Percentiles rank a stretch among this genome's conserved stretches.
phyloP scores from a whole-genome alignment of 1,140 invertebrate genomes.

The Piezodorus guildinii region DNA sequence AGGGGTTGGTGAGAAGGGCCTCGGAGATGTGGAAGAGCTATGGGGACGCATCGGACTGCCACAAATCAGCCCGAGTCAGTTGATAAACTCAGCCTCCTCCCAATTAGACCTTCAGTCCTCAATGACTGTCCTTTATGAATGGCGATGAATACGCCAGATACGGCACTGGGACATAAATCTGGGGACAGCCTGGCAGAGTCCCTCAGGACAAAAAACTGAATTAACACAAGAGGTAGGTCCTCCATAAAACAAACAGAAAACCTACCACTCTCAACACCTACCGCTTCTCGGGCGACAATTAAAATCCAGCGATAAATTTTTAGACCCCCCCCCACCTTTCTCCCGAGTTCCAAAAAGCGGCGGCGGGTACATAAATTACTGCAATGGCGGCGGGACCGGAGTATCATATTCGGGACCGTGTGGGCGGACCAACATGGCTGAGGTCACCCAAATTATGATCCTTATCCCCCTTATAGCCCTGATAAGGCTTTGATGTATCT shows the following conservation, averaged over 20 bases:
- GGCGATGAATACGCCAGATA: conserved; percentile 2
- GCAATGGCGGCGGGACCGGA: too few species aligned
- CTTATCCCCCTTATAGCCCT: too few species aligned
- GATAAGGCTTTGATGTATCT: too few species aligned
- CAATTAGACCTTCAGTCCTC: conserved; percentile 2
- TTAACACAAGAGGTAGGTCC: not conserved
- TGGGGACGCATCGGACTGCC: not conserved
- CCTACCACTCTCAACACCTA: not conserved
- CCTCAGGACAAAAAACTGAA: not conserved
- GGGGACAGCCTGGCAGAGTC: not conserved
- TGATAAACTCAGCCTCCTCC: not conserved
- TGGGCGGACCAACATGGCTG: too few species aligned
- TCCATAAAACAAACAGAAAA: conserved; percentile 1
- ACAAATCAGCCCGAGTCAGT: not conserved
- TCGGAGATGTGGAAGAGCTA: not conserved
- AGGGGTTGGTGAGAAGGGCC: not conserved
- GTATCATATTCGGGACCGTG: too few species aligned
- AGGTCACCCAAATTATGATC: too few species aligned
- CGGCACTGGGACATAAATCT: not conserved
- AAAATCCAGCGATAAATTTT: conserved; percentile 6
- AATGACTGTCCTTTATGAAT: not conserved
- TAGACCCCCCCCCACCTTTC: not conserved
- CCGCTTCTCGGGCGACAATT: not conserved
- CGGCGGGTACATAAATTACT: too few species aligned
- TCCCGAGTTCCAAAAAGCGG: not conserved